phyloP scores from a whole-genome alignment of 2,888 invertebrate genomes.

The Watsonalla cultraria region DNA sequence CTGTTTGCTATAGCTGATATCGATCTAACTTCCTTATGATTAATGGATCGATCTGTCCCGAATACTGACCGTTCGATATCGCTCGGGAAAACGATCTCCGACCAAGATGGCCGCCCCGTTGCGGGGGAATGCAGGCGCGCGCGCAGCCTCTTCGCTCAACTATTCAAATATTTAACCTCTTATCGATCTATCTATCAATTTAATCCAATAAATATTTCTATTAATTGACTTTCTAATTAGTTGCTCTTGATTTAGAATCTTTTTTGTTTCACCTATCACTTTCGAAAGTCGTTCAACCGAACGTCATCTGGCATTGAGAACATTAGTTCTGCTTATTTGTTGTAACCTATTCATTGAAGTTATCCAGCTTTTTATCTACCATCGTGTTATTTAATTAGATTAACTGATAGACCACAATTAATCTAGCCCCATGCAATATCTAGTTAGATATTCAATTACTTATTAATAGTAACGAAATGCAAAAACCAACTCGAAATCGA shows the following conservation, averaged over 20 bases:
- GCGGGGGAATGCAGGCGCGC: slow-evolving; percentile 46
- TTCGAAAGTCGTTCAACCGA: not conserved
- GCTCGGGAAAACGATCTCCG: slow-evolving; percentile 49
- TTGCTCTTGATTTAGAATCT: not conserved
- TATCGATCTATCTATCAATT: not conserved
- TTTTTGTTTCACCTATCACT: slow-evolving; percentile 1
- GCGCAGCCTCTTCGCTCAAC: slow-evolving; percentile 27
- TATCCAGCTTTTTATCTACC: not conserved
- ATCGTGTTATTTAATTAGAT: not conserved
- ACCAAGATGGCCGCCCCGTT: slow-evolving; percentile 69
- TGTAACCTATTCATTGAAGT: too few species aligned
- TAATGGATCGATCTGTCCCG: slow-evolving; percentile 64
- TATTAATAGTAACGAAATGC: not conserved
- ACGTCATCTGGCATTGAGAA: not conserved
- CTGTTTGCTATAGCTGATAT: slow-evolving; percentile 67
- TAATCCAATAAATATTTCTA: not conserved
- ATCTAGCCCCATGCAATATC: not conserved
- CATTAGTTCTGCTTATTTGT: not conserved
- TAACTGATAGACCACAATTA: not conserved
- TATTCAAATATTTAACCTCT: slow-evolving; percentile 23
- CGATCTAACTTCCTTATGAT: slow-evolving; percentile 66
- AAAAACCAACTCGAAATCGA: not conserved
- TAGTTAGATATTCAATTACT: not conserved
- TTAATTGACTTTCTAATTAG: slow-evolving; percentile 1
- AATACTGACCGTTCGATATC: slow-evolving; percentile 47